A percentile compares a stretch with the other conserved stretches of the same genome.
Evolutionary conservation across 2,113 vertebrate species (phyloP).

Genomic region (Parus major): DNA sequence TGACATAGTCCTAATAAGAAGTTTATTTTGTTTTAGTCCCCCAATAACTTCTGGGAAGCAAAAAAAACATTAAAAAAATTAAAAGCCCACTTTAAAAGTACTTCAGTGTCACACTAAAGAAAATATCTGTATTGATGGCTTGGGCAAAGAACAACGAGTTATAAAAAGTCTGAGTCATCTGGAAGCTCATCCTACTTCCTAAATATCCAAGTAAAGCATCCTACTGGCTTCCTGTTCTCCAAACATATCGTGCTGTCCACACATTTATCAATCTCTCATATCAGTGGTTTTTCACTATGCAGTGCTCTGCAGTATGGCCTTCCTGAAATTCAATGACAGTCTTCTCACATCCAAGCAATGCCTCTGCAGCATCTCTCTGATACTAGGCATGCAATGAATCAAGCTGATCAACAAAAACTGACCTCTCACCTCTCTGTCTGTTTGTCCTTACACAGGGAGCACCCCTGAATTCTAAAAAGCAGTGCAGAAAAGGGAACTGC

Average conservation of each 20-base stretch:
- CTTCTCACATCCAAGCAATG: background rate
- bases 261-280: background rate
- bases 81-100: background rate
- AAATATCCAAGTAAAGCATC: background rate
- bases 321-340: background rate
- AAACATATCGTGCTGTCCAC: background rate
- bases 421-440: background rate
- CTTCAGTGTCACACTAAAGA: background rate
- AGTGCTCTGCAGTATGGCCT: background rate
- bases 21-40: background rate
- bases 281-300: background rate
- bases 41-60: background rate
- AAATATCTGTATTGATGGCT: background rate
- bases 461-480: background rate
- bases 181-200: background rate
- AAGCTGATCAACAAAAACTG: background rate
- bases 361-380: background rate
- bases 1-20: background rate
- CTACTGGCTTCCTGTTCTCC: background rate
- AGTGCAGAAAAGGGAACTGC: background rate
- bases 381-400: background rate
- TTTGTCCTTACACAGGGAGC: background rate
- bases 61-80: background rate
- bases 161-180: background rate
- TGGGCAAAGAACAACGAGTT: background rate